A percentile compares a stretch with the other conserved stretches of the same genome.
Evolutionary conservation across 1,140 invertebrate genomes (phyloP).

Genomic region (Drosophila lacteicornis): DNA sequence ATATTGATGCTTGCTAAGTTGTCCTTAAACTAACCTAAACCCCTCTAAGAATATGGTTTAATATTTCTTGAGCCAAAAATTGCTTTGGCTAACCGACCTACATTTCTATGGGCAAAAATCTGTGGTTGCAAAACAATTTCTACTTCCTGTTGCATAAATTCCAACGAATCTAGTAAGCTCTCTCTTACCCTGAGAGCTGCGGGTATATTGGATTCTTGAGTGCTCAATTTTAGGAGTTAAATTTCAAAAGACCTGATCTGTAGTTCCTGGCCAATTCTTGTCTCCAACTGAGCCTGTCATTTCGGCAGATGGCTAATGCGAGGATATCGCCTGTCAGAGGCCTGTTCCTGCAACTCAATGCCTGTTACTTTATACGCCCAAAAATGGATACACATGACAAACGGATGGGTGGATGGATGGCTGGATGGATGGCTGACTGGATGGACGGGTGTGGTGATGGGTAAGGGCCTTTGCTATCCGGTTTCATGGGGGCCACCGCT

Average conservation of each 20-base stretch:
- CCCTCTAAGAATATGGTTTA: background rate
- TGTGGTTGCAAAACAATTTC: background rate
- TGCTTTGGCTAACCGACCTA: background rate
- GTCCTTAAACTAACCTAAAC: too few relatives aligned
- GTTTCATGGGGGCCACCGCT: constrained; percentile 9
- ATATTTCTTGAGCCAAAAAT: background rate
- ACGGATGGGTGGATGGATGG: background rate
- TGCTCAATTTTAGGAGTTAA: background rate
- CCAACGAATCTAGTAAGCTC: background rate
- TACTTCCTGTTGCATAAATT: background rate
- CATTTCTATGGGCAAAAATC: background rate
- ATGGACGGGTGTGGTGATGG: background rate
- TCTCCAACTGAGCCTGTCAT: background rate
- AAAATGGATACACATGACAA: constrained; percentile 24
- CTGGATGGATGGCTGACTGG: background rate
- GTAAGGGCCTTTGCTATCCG: background rate
- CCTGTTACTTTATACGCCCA: constrained; percentile 22
- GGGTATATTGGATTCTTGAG: background rate
- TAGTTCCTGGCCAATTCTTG: background rate
- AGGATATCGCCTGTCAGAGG: constrained; percentile 15
- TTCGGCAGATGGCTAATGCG: background rate
- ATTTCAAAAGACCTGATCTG: too few relatives aligned
- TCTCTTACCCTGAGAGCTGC: background rate
- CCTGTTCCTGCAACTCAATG: constrained; percentile 5
- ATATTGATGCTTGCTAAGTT: too few relatives aligned